Evolutionary conservation across 1,140 invertebrate species (phyloP), one percentile per base, ranked within the genome.

Genomic region (Brachionus manjavacas): DNA sequence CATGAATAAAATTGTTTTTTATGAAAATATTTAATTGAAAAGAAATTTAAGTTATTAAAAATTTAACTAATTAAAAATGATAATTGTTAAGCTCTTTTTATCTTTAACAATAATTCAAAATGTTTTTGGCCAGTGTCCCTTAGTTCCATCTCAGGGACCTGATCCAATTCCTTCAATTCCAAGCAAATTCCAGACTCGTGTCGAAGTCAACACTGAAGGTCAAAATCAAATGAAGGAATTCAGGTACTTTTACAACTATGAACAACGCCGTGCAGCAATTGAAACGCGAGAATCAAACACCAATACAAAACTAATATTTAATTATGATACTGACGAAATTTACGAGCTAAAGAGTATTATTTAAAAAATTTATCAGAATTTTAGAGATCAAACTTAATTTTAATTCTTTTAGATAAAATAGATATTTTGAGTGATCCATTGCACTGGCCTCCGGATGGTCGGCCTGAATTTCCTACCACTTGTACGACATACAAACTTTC

Each of bases 241-340:
- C 4, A 41, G 39, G 25, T 68, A 41, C 41, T 81, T 35, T 68
- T 81, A 81, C 35, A 52, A 81, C 41, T 64, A 43, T 81, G 79
- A 60, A 1, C 49, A 43, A 43, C 31, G 64, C 7, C n/a, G 31
- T 55, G 79, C 79, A 12, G 79, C 52, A 41, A 41, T 81, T 60
- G 79, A 64, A 25, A 60, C n/a, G 0, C 16, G 41, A 64, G 14
- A 81, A 25, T 41, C 16, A 4, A 81, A 81, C 23, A 16, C 9
- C 9, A 25, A 43, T 14, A 43, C 16, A 25, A 60, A 43, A 43
- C 52, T 81, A 8, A 81, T 81, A 35, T 81, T 81, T 25, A 81
- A 81, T 46, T 81, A 81, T 46, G 52, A 81, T 31, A 64, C 79
- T 14, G 41, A 81, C 9, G 79, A 81, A 46, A 68, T 81, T 28